Evolutionary conservation across 2,113 vertebrate species (phyloP), one percentile per base, ranked within the genome.

Genomic region (Leucopsar rothschildi): DNA sequence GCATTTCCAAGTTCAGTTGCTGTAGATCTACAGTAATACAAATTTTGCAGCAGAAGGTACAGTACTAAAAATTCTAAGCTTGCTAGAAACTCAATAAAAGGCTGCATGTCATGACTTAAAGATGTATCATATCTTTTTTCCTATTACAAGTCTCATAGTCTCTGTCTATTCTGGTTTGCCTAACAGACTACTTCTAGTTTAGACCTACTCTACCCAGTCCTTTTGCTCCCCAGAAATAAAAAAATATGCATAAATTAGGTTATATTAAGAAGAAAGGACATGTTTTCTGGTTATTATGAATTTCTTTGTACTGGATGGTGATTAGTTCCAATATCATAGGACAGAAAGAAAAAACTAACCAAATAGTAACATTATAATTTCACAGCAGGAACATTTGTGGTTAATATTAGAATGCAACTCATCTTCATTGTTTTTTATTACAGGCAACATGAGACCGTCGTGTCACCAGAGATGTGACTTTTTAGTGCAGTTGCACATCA

Each of bases 131-230:
- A 18, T 6, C 37, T 73, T 88, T 76, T 69, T 25, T 2, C 10
- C 25, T 0, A 0, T 47, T 47, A 9, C 3, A 69, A 16, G 24
- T 45, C 25, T 75, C 59, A n/a, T 5, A 24, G 39, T 68, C 10
- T 71, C 25, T 65, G 28, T 16, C 29, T 81, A 13, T 40, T 92
- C 29, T 40, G 9, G 12, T 55, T 87, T 87, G 9, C 17, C 24
- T 59, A 57, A 49, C 11, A 78, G 27, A 35, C 23, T 52, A 4
- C 3, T 77, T 56, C 49, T 69, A 23, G 6, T 18, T 44, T 40
- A 68, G 13, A 15, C 5, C 4, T 60, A 27, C 40, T 80, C 33
- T 42, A 27, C 2, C 50, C 12, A 31, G 35, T 49, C 14, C 2
- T 87, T 76, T 94, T 65, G 2, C 11, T 77, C 11, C 17, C 6